Evolutionary conservation across 2,888 invertebrate species (phyloP), one percentile per base, ranked within the genome.

Genomic region (Oscheius onirici): DNA sequence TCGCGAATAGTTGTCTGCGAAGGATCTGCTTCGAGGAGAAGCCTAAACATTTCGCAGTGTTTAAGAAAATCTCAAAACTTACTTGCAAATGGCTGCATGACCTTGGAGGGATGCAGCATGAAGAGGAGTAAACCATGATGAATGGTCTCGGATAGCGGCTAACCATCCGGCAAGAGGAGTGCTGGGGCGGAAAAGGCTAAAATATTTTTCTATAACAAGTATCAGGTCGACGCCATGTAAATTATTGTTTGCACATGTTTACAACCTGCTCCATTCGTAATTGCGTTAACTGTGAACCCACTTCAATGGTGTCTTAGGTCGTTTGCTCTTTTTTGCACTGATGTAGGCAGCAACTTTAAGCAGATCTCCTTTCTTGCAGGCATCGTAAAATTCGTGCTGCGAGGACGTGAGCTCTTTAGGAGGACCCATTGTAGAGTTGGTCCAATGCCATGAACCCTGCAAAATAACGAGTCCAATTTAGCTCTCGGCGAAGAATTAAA

Each of bases 91-190:
- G 44, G 43, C 44, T 11, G 17, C 88, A 0, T 93, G 92, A 0
- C 93, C 93, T 40, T 92, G 91, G 54, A 92, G 90, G 0, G 93
- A 92, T 0, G 93, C 93, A 74, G 93, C 91, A 81, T 93, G 92
- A 6, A 94, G 90, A 0, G 93, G 91, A 0, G 92, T 92, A 69
- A 78, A 78, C 46, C 60, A 69, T 10, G 75, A 81, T 17, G 57
- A 63, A 8, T 79, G 75, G 26, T 83, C 82, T 20, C 82, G 63
- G 28, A 83, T 65, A 17, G 58, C 49, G 13, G 65, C 68, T n/a
- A 83, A 70, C 83, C 83, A 83, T 40, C 81, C 79, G n/a, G 61
- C 54, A 8, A 17, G 13, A 13, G 78, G 78, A 3, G 82, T 74
- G 22, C 69, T 44, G 11, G 80, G 74, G 22, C 80, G 76, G n/a